Conservation (phyloP, 2,797 vertebrate species). For the Margarornis squamiger region DNA sequence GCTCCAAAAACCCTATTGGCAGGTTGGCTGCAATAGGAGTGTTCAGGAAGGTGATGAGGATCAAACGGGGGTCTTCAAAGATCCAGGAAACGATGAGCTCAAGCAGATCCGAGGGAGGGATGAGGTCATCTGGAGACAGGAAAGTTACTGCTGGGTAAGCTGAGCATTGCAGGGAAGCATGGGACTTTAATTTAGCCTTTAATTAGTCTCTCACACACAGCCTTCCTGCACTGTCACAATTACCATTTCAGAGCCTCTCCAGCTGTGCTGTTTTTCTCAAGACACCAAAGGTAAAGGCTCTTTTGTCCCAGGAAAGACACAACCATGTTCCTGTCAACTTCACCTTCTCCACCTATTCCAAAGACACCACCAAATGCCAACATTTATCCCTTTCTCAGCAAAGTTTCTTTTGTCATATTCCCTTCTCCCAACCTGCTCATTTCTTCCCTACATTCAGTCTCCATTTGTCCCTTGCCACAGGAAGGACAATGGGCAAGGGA, state of each 20-base stretch:
- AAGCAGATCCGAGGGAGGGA: slow-evolving; percentile 90
- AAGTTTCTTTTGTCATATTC: neutral
- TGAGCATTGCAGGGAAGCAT: neutral
- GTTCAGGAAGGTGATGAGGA: slow-evolving; percentile 93
- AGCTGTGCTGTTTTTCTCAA: neutral
- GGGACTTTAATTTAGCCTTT: neutral
- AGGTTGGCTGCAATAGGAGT: slow-evolving; percentile 87
- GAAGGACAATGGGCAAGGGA: neutral
- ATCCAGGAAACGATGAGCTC: slow-evolving; percentile 95
- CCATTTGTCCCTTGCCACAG: neutral
- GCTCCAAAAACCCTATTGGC: slow-evolving; percentile 88
- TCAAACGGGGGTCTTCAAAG: slow-evolving; percentile 90
- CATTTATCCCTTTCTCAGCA: neutral
- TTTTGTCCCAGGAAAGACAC: neutral
- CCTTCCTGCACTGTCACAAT: neutral
- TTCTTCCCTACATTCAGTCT: neutral
- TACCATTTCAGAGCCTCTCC: neutral
- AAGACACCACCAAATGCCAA: neutral
- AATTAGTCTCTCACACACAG: neutral
- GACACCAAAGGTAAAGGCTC: neutral
- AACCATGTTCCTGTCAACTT: neutral
- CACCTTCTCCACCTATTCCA: neutral
- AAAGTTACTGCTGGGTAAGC: neutral
- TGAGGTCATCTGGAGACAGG: slow-evolving; percentile 85
- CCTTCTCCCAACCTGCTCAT: neutral